These are phyloP conservation scores for Heterodera filipjevi DNA, from an alignment of 2,888 invertebrate species.

Conservation along the genomic window DNA sequence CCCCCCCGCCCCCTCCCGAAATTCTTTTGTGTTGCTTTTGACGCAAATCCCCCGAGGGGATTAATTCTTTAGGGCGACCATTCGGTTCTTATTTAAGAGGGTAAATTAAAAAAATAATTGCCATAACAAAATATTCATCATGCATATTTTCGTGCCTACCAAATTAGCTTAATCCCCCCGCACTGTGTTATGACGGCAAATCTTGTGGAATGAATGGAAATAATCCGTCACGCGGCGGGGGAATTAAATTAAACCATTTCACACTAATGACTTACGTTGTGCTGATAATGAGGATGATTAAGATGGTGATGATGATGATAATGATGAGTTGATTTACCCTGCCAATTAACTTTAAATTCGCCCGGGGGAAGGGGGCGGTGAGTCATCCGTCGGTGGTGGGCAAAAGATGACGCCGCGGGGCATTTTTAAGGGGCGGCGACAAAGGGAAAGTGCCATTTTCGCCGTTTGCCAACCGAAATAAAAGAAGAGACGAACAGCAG, in stretches of 20 bases:
- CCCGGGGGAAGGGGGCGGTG: not conserved
- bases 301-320: too few species aligned
- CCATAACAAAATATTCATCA: not conserved
- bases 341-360: not conserved
- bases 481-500: too few species aligned
- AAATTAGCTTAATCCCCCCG: not conserved
- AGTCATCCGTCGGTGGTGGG: not conserved
- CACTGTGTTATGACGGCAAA: not conserved
- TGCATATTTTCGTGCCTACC: not conserved
- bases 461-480: too few species aligned
- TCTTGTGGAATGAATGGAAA: not conserved
- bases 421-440: not conserved
- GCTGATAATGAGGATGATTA: too few species aligned
- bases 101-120: too few species aligned
- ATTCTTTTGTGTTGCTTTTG: not conserved
- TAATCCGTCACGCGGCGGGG: not conserved
- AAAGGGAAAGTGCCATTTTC: too few species aligned
- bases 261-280: not conserved
- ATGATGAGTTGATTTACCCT: too few species aligned
- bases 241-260: not conserved
- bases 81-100: not conserved
- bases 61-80: not conserved
- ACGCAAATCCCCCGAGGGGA: constrained; percentile 1
- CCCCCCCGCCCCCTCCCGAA: not conserved
- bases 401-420: not conserved